phyloP scores from a whole-genome alignment of 2,888 invertebrate species.

The Cryptops parisi region DNA sequence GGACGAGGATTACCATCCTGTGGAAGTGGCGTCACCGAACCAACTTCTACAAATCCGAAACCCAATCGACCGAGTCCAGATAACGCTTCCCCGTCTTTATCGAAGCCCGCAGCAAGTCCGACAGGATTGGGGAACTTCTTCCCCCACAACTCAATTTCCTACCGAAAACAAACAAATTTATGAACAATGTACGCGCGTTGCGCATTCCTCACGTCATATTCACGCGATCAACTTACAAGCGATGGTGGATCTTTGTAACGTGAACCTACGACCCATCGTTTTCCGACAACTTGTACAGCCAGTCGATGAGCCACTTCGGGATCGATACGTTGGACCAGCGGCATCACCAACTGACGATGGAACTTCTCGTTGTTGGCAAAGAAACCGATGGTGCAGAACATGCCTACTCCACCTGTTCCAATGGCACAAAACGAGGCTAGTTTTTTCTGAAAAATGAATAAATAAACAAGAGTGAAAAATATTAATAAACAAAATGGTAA shows the following conservation, averaged over 20 bases:
- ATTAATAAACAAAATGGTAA: too few species aligned
- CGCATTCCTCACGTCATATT: neutral
- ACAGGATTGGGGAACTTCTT: constrained; percentile 69
- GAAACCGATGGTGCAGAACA: constrained; percentile 51
- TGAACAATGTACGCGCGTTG: neutral
- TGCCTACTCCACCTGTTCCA: constrained; percentile 46
- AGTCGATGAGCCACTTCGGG: constrained; percentile 72
- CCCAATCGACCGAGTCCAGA: constrained; percentile 66
- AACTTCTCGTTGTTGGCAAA: constrained; percentile 64
- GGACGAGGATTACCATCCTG: constrained; percentile 89
- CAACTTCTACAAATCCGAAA: constrained; percentile 92
- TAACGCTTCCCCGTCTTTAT: constrained; percentile 89
- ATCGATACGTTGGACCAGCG: constrained; percentile 48
- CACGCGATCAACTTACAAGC: constrained; percentile 39
- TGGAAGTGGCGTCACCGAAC: constrained; percentile 84
- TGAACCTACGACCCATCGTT: constrained; percentile 52
- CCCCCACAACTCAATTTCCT: constrained; percentile 57
- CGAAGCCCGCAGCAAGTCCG: constrained; percentile 98
- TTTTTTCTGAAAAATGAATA: constrained; percentile 47
- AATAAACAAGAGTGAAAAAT: too few species aligned
- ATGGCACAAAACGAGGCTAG: constrained; percentile 49
- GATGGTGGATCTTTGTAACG: constrained; percentile 44
- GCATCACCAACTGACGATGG: constrained; percentile 57
- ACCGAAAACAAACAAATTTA: constrained; percentile 15
- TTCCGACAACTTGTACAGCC: constrained; percentile 59